Percentiles rank a stretch among this genome's conserved stretches.
phyloP scores from a whole-genome alignment of 2,113 vertebrate genomes.

The Felis catus region F.catus_Fca126_mat1.0 CM031421.1:29083501-29084000 shows the following conservation, averaged over 20 bases:
- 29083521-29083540: not conserved
- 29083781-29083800: not conserved
- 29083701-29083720: not conserved
- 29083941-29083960: constrained; percentile 16
- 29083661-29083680: not conserved
- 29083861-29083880: not conserved
- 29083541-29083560: not conserved
- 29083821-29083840: not conserved
- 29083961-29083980: not conserved
- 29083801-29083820: not conserved
- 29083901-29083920: not conserved
- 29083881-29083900: not conserved
- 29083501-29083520: not conserved
- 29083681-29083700: fast-evolving
- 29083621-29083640: not conserved
- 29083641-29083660: not conserved
- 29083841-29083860: not conserved
- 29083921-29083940: constrained; percentile 32
- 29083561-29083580: not conserved
- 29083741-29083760: not conserved
- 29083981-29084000: not conserved
- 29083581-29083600: not conserved
- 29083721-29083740: not conserved
- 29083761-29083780: not conserved
- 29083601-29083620: too few species aligned